Base-by-base conservation (phyloP, 2,797 vertebrate species). In the Clangula hyemalis region DNA sequence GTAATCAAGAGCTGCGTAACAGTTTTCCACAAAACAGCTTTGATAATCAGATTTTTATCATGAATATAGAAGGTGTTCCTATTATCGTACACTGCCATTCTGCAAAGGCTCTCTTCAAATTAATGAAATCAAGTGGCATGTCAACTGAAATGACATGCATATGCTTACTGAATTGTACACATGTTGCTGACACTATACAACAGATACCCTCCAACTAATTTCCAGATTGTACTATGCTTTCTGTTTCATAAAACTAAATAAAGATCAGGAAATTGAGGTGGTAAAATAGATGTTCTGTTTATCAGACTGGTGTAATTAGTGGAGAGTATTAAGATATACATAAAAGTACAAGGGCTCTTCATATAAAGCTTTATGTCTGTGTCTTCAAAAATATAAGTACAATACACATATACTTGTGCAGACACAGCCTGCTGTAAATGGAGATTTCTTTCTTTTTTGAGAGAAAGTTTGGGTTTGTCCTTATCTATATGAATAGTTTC, bases 291-390 rank as follows among this genome's bases (percentile, higher is more conserved):
- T 73, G 18, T 6, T 64, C 47, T 54, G 32, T 93, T 83, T 96
- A 91, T 90, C 58, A 88, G 79, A 89, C 49, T 94, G 84, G 66
- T 38, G 90, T 78, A 94, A 89, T 92, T 87, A 92, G 30, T 61
- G 87, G 78, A 64, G 81, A 70, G 75, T 89, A 82, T 69, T 85
- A 95, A 87, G 53, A 51, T 76, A 56, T 10, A 78, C 11, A 80
- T 95, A 62, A 91, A 94, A 94, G 68, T 76, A 75, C 27, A 47
- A 68, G 28, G 38, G 73, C 43, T 89, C 79, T 68, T 89, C 87
- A 69, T 72, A 56, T 78, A 96, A 94, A 89, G 70, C 21, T 36
- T 60, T 77, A 4, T 68, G 56, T 71, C 70, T 96, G 53, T 64
- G 68, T 12, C 53, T 60, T 90, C 69, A 43, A 54, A 87, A 96